Percentiles rank a stretch among this genome's conserved stretches.
These are phyloP conservation scores for Chaetoderma sp. DNA, from an alignment of 2,888 invertebrate species.

Conservation along the genomic window DNA sequence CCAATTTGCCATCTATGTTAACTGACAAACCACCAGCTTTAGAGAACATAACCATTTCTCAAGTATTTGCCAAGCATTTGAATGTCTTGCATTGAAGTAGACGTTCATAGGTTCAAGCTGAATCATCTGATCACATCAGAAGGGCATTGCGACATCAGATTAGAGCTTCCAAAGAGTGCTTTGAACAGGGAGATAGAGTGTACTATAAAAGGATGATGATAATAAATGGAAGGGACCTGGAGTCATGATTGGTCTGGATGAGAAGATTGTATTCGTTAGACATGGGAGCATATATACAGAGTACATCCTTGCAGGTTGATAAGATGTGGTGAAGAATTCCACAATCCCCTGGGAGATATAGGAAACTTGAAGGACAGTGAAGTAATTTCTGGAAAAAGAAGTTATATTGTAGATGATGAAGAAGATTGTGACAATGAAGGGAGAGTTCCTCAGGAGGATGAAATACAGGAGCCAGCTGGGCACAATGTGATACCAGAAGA, in stretches of 20 bases:
- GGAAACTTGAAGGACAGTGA: not conserved
- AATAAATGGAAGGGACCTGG: conserved; percentile 29
- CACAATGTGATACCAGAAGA: not conserved
- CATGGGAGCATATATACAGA: conserved; percentile 28
- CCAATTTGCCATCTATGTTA: conserved; percentile 20
- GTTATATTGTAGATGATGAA: not conserved
- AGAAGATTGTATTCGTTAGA: conserved; percentile 28
- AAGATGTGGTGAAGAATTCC: conserved; percentile 8
- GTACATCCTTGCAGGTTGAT: conserved; percentile 25
- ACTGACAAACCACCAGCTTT: conserved; percentile 15
- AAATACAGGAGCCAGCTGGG: not conserved
- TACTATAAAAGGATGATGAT: conserved; percentile 19
- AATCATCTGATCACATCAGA: conserved; percentile 24
- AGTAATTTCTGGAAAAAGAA: not conserved
- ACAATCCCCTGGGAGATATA: not conserved
- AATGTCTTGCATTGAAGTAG: conserved; percentile 29
- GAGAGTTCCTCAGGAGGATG: no score
- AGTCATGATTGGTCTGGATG: conserved; percentile 38
- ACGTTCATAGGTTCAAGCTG: conserved; percentile 18
- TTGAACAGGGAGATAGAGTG: conserved; percentile 22
- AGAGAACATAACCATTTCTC: conserved; percentile 7
- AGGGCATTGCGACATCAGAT: conserved; percentile 23
- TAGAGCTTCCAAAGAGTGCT: conserved; percentile 14
- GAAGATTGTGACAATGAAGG: not conserved
- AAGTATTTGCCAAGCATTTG: conserved; percentile 29